A percentile compares a stretch with the other conserved stretches of the same genome.
phyloP scores from a whole-genome alignment of 2,113 vertebrate genomes.

The Marmota monax region DNA sequence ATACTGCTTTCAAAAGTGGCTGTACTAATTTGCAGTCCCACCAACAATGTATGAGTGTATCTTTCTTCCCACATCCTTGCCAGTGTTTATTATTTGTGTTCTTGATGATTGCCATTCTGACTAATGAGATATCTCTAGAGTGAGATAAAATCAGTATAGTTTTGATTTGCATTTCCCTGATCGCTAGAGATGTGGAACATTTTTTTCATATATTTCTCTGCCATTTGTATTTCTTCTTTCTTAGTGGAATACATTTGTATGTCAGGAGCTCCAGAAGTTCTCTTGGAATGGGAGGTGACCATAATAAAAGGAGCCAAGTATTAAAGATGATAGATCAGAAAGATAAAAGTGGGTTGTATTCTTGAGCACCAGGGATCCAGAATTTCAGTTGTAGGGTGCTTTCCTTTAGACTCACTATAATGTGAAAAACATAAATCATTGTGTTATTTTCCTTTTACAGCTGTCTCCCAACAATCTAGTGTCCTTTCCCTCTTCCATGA shows the following conservation, averaged over 20 bases:
- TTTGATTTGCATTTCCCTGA: no score
- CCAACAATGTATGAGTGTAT: no score
- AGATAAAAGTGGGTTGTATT: neutral
- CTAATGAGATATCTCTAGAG: no score
- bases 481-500: neutral
- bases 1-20: no score
- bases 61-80: no score
- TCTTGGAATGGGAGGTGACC: neutral
- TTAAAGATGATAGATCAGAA: neutral
- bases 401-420: neutral
- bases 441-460: neutral
- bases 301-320: neutral
- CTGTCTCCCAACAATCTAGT: neutral
- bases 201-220: no score
- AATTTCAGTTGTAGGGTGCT: neutral
- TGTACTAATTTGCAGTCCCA: no score
- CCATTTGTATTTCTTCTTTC: neutral
- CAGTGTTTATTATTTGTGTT: no score
- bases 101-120: no score
- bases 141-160: no score
- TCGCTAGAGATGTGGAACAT: no score
- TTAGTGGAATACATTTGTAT: neutral
- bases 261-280: neutral
- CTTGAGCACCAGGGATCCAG: neutral
- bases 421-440: neutral